A percentile compares a stretch with the other conserved stretches of the same genome.
These are phyloP conservation scores for Marisa cornuarietis DNA, from an alignment of 1,140 invertebrate species.

Conservation along the genomic window DNA sequence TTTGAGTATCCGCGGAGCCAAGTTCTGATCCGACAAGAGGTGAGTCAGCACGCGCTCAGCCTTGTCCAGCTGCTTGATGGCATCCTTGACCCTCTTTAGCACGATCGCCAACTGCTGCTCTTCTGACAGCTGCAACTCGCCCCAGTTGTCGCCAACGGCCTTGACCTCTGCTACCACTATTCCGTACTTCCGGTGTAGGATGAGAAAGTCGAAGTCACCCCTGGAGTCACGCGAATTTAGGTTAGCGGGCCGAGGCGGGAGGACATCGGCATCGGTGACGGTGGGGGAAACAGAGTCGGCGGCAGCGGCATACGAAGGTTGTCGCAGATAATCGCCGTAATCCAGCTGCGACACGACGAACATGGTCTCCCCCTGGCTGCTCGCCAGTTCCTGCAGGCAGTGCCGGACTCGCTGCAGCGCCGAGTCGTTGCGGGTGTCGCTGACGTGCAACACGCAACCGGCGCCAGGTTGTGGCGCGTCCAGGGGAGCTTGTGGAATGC, in stretches of 20 bases:
- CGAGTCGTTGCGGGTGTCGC: background rate
- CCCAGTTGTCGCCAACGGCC: constrained; percentile 4
- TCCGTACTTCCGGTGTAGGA: constrained; percentile 17
- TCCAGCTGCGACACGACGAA: background rate
- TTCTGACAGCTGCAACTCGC: no score
- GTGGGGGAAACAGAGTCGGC: background rate
- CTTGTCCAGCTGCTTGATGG: no score
- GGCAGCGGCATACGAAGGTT: background rate
- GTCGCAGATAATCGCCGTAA: background rate
- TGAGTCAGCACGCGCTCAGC: no score
- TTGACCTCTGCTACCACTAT: constrained; percentile 20
- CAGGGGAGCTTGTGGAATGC: no score
- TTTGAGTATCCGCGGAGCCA: no score
- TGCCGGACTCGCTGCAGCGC: background rate
- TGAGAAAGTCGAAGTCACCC: constrained; percentile 17
- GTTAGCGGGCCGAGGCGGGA: background rate
- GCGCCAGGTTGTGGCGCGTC: no score
- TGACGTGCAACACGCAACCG: background rate
- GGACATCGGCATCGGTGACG: background rate
- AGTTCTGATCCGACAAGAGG: no score
- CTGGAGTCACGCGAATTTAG: background rate
- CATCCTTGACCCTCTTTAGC: no score
- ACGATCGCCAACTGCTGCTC: no score
- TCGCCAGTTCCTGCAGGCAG: background rate
- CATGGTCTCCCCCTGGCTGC: background rate